Conservation (phyloP, 2,888 invertebrate species). For the Agrochola macilenta region DNA sequence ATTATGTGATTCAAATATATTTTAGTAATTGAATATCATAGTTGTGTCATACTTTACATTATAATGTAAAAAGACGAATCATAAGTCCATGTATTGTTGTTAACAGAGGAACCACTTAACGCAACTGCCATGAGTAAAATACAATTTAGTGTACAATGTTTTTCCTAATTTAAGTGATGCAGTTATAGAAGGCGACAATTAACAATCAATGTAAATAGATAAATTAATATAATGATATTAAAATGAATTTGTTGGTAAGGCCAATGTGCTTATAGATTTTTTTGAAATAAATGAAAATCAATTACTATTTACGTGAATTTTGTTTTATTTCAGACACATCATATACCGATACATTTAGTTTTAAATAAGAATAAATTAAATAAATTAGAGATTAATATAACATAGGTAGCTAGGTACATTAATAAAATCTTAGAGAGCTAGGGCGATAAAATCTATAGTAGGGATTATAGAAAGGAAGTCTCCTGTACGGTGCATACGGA, state of each 20-base stretch:
- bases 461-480: slow-evolving; percentile 76
- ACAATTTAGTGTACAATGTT: slow-evolving; percentile 76
- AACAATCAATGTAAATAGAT: slow-evolving; percentile 72
- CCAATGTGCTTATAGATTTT: slow-evolving; percentile 79
- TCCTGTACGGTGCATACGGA: slow-evolving; percentile 73
- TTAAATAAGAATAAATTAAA: slow-evolving; percentile 62
- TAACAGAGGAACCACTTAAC: slow-evolving; percentile 68
- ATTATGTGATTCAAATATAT: slow-evolving; percentile 63
- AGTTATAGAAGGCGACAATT: slow-evolving; percentile 72
- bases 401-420: slow-evolving; percentile 34
- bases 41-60: slow-evolving; percentile 66
- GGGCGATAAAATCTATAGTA: slow-evolving; percentile 80
- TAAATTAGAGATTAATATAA: slow-evolving; percentile 19
- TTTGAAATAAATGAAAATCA: slow-evolving; percentile 81
- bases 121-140: slow-evolving; percentile 78
- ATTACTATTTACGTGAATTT: slow-evolving; percentile 46
- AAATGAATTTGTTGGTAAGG: slow-evolving; percentile 70
- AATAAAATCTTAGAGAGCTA: slow-evolving; percentile 85
- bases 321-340: slow-evolving; percentile 40
- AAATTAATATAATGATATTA: slow-evolving; percentile 69
- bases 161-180: slow-evolving; percentile 69
- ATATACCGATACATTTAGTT: slow-evolving; percentile 13
- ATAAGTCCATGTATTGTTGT: slow-evolving; percentile 64
- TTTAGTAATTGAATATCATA: slow-evolving; percentile 59
- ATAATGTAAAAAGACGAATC: slow-evolving; percentile 66